Evolutionary conservation across 2,113 vertebrate species (phyloP), one percentile per base, ranked within the genome.

Genomic region (Speoplatyrhinus poulsoni): DNA sequence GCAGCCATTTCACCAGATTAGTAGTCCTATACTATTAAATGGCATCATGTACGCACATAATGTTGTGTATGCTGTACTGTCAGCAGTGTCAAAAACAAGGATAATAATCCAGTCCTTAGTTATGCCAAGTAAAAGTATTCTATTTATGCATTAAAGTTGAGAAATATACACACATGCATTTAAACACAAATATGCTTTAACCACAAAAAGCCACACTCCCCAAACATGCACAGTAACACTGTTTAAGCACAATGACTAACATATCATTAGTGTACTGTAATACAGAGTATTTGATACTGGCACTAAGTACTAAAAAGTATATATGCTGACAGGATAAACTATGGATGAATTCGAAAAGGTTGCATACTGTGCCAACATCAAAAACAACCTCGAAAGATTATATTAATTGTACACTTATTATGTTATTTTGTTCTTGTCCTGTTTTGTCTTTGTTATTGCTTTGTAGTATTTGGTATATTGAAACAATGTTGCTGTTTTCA

Each of bases 1-100:
- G 69, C 64, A 41, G 60, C 64, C 76, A 73, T 86, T 26, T 85
- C 82, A 61, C 86, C 73, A 56, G 69, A 72, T 73, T 55, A 60
- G 62, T 68, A 54, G 69, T 69, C 75, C 46, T 56, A 26, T 26
- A 75, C 52, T 53, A 26, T 46, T 65, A 85, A 75, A 77, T 69
- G 16, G 58, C 62, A 26, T 52, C 41, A 48, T 48, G 12, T 57
- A 73, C 60, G 68, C 19, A 17, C 72, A 36, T 26, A 26, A 62
- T 62, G 60, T 46, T 64, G 70, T 63, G 17, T 41, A 16, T 8
- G 7, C 0, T 41, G 57, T 74, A 67, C 26, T 11, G 54, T 74
- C 9, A 54, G 9, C 26, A 56, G 3, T 67, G 69, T 79, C 19
- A 50, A 58, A 26, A 74, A 46, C 57, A 32, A 33, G 15, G 67